These are phyloP conservation scores for Trachemys scripta DNA, from an alignment of 2,113 vertebrate species.

Conservation along the genomic window DNA sequence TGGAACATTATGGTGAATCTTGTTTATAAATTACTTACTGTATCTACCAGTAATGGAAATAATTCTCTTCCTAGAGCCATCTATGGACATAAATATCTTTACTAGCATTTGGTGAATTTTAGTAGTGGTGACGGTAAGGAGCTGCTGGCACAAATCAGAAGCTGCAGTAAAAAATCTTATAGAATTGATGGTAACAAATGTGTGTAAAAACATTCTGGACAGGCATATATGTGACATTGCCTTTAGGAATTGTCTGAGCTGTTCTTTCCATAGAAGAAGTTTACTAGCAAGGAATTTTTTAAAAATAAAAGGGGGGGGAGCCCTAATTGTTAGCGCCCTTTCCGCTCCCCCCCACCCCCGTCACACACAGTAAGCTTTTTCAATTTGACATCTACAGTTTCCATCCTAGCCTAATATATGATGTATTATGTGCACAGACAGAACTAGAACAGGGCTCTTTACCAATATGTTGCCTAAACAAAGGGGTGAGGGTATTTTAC, in stretches of 20 bases:
- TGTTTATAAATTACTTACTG: constrained; percentile 39
- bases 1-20: constrained; percentile 17
- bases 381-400: constrained; percentile 14
- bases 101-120: constrained; percentile 30
- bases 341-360: background rate
- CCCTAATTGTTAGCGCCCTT: constrained; percentile 8
- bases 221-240: constrained; percentile 44
- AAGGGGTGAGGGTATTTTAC: background rate
- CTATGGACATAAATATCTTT: constrained; percentile 39
- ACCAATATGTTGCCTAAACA: constrained; percentile 16
- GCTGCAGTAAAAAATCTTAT: constrained; percentile 44
- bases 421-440: constrained; percentile 25
- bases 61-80: constrained; percentile 37
- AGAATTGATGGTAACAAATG: constrained; percentile 44
- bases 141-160: constrained; percentile 67
- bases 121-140: constrained; percentile 38
- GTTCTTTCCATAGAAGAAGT: constrained; percentile 51
- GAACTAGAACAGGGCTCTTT: constrained; percentile 19
- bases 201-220: constrained; percentile 52
- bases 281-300: constrained; percentile 33
- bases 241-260: constrained; percentile 61
- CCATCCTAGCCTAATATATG: background rate
- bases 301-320: background rate
- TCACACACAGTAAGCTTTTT: constrained; percentile 23
- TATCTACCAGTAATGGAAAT: constrained; percentile 43